Evolutionary conservation across 2,888 invertebrate species (phyloP).

Genomic region (Tetheella fluctuosa): DNA sequence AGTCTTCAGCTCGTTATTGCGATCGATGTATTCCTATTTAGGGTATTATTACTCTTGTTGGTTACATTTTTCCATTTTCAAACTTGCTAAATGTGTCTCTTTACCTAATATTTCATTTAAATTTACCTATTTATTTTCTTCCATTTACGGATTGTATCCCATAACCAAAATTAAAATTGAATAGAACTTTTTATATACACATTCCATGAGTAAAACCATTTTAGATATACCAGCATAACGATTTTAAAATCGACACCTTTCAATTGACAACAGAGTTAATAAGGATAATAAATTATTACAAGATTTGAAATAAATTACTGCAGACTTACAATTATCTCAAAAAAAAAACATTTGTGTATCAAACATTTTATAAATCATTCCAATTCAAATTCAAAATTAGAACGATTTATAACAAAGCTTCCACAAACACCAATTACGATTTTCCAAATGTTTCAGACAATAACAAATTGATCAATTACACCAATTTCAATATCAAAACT

Average conservation of each 20-base stretch:
- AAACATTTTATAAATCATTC: not conserved
- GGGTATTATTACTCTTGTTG: constrained; percentile 9
- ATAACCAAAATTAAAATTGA: not conserved
- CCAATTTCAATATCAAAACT: constrained; percentile 1
- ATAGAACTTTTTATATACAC: not conserved
- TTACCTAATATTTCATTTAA: constrained; percentile 10
- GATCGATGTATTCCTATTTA: constrained; percentile 8
- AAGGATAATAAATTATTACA: not conserved
- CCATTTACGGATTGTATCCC: constrained; percentile 4
- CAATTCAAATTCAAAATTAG: constrained; percentile 1
- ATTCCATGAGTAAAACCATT: not conserved
- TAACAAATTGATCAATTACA: constrained; percentile 1
- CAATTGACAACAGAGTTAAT: not conserved
- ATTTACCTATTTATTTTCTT: not conserved
- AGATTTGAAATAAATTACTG: too few relatives aligned
- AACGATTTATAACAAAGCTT: not conserved
- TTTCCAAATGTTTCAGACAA: not conserved
- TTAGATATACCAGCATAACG: not conserved
- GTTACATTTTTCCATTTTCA: constrained; percentile 1
- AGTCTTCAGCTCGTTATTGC: not conserved
- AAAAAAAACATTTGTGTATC: not conserved
- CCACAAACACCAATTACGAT: constrained; percentile 4
- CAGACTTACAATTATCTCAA: not conserved
- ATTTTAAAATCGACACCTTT: not conserved
- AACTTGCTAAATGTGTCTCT: not conserved